Base-by-base conservation (phyloP, 1,140 invertebrate genomes). In the Euborellia annulipes region DNA sequence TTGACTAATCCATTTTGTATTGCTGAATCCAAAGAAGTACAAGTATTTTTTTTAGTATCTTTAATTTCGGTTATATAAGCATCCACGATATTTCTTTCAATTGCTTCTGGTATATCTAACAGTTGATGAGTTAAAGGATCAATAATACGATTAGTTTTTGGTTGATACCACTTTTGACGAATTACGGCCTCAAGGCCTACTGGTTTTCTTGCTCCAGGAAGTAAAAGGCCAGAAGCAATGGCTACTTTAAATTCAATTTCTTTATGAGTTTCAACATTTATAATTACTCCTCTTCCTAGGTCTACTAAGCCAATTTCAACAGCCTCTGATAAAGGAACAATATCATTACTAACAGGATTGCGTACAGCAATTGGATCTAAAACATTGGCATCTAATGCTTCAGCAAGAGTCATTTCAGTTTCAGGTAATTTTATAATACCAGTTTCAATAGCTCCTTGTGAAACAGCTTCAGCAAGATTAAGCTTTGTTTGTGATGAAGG, bases 21-120 rank as follows among this genome's bases (percentile, higher is more conserved):
- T 36, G 81, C 81, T 54, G 78, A 75, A 36, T 76, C 72, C 16
- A 84, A 60, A n/a, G 76, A 71, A 2, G 82, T 60, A 54, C 77
- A 79, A 45, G 70, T 71, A 42, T 81, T 73, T 39, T 71, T 72
- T 55, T 72, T 73, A 0, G 76, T 78, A 57, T 91, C 82, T 60
- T 79, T 79, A 52, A 85, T 79, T 59, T 82, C 73, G n/a, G 82
- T 83, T 50, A 85, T 83, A 49, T 79, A 80, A 2, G 80, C 73
- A 65, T 91, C 82, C 21, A 92, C 71, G 41, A 93, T 75, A 49
- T 79, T 78, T 57, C 80, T 72, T 55, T 77, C 72, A 34, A 91
- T 74, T 11, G 82, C 80, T 57, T 87, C 82, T 50, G 76, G 67
- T 14, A 91, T 62, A 50, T 75, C 69, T 4, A 88, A 68, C 39